These are phyloP conservation scores for Cataglyphis livida DNA, from an alignment of 2,888 invertebrate genomes.

Conservation along the genomic window DNA sequence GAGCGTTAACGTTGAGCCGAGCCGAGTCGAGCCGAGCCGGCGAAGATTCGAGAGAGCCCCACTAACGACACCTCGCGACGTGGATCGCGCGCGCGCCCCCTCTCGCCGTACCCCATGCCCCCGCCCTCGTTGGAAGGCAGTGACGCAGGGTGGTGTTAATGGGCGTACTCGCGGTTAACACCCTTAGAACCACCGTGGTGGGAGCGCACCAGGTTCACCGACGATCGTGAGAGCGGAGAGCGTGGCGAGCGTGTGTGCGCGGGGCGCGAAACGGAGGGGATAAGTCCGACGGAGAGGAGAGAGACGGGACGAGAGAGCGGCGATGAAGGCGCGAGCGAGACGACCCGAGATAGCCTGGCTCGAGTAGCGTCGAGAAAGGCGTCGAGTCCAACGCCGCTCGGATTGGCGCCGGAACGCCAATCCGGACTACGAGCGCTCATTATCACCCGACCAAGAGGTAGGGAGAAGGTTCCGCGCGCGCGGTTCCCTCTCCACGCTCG, in stretches of 20 bases:
- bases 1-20: conserved; percentile 58
- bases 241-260: conserved; percentile 40
- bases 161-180: conserved; percentile 86
- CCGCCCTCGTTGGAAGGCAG: conserved; percentile 55
- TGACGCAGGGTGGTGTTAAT: conserved; percentile 83
- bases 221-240: conserved; percentile 49
- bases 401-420: conserved; percentile 86
- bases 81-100: conserved; percentile 56
- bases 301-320: neutral
- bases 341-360: conserved; percentile 20
- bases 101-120: conserved; percentile 31
- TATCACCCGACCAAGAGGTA: conserved; percentile 83
- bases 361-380: conserved; percentile 86
- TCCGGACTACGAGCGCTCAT: conserved; percentile 84
- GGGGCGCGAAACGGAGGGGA: conserved; percentile 52
- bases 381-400: conserved; percentile 85
- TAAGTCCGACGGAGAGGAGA: conserved; percentile 55
- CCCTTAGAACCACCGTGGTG: conserved; percentile 75
- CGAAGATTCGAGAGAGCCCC: conserved; percentile 66
- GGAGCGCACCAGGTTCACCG: conserved; percentile 58
- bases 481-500: conserved; percentile 78
- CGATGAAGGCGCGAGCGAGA: conserved; percentile 49
- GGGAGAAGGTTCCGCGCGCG: conserved; percentile 82
- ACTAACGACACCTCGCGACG: conserved; percentile 57
- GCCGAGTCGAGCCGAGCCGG: conserved; percentile 59